phyloP scores from a whole-genome alignment of 2,797 vertebrate species.

The Girardinus metallicus region DNA sequence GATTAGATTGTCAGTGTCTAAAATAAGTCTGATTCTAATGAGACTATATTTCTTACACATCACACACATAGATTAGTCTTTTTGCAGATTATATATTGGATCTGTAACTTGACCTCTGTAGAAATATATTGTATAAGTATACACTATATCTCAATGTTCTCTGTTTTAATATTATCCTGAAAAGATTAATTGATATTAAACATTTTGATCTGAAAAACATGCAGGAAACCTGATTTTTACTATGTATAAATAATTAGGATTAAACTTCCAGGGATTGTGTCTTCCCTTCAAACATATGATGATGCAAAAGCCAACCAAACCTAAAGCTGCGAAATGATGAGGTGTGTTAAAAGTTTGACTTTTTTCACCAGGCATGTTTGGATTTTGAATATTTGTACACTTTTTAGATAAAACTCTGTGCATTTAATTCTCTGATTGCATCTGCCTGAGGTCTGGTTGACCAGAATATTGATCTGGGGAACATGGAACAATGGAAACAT shows the following conservation, averaged over 20 bases:
- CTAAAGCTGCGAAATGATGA: background rate
- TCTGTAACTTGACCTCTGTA: background rate
- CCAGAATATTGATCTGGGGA: background rate
- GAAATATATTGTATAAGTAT: background rate
- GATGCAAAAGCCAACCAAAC: background rate
- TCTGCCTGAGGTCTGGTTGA: background rate
- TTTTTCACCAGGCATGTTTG: background rate
- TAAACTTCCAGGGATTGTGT: background rate
- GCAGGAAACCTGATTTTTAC: background rate
- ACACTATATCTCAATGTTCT: background rate
- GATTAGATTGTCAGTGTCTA: background rate
- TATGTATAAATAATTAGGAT: background rate
- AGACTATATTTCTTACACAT: background rate
- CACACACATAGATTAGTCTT: background rate
- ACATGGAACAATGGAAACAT: background rate
- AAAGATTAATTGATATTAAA: background rate
- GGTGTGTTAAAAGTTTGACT: background rate
- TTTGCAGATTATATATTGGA: background rate
- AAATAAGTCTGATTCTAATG: background rate
- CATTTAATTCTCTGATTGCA: background rate
- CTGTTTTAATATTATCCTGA: background rate
- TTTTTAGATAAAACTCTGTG: background rate
- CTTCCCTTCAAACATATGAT: background rate
- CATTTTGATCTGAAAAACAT: background rate
- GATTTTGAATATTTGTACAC: background rate